Evolutionary conservation across 2,797 vertebrate genomes (phyloP).

Genomic region (Mionectes olivaceus): DNA sequence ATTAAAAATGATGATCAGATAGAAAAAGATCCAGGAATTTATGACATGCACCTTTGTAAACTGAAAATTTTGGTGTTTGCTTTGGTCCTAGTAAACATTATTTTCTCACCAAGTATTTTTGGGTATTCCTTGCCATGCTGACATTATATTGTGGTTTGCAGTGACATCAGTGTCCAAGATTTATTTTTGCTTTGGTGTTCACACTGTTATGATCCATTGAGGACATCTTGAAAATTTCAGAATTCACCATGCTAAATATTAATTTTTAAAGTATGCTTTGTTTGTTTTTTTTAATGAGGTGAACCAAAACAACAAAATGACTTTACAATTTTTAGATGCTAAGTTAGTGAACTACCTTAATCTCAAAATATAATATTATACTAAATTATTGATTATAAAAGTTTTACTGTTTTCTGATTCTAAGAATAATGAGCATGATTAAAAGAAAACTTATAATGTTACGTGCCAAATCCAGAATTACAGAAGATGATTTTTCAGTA

Average conservation of each 20-base stretch:
- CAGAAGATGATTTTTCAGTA: fast-evolving
- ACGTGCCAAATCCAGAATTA: not conserved
- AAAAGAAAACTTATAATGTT: not conserved
- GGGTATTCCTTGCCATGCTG: not conserved
- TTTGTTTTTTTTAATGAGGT: not conserved
- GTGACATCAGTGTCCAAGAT: not conserved
- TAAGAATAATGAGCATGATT: not conserved
- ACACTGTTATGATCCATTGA: not conserved
- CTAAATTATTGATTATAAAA: not conserved
- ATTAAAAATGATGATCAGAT: not conserved
- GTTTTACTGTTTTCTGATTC: fast-evolving
- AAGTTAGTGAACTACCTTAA: not conserved
- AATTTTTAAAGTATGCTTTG: not conserved
- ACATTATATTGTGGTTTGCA: not conserved
- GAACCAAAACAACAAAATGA: not conserved
- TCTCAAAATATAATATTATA: not conserved
- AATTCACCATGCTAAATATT: not conserved
- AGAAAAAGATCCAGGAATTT: not conserved
- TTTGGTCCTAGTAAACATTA: not conserved
- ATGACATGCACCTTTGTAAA: not conserved
- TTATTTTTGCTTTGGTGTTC: not conserved
- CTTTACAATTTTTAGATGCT: not conserved
- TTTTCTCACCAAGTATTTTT: fast-evolving
- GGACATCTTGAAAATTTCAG: not conserved
- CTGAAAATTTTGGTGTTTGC: fast-evolving